Evolutionary conservation across 2,797 vertebrate genomes (phyloP).

Genomic region (Anisognathus igniventris): DNA sequence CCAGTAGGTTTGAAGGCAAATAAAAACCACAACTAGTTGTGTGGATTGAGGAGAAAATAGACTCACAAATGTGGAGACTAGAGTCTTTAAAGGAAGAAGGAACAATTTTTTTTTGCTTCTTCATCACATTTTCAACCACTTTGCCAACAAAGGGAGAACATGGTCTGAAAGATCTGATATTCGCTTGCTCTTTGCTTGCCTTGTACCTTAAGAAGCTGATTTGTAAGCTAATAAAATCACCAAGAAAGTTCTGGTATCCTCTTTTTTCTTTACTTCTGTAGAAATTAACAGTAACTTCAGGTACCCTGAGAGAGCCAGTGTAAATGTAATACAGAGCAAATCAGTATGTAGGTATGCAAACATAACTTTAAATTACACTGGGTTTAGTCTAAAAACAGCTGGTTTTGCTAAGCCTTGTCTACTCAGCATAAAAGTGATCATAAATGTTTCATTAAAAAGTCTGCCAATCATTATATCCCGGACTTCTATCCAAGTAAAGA

Average conservation of each 20-base stretch:
- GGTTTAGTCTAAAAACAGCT: neutral
- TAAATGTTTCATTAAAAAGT: neutral
- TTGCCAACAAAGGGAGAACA: neutral
- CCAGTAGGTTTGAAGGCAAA: neutral
- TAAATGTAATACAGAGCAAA: neutral
- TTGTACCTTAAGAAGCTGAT: neutral
- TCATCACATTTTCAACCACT: neutral
- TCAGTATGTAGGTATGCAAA: neutral
- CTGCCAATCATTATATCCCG: neutral
- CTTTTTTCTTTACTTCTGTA: neutral
- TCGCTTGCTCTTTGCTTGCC: neutral
- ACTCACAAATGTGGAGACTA: neutral
- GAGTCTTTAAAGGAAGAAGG: neutral
- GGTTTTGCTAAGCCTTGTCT: neutral
- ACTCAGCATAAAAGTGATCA: neutral
- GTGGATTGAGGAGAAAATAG: neutral
- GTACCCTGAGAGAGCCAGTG: neutral
- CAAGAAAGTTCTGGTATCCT: neutral
- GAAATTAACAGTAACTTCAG: neutral
- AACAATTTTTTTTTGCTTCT: neutral
- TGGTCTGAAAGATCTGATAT: neutral
- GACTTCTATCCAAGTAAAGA: neutral
- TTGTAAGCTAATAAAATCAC: neutral
- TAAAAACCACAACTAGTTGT: neutral
- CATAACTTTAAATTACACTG: neutral